These are phyloP conservation scores for Pseudomyrmex flavicornis DNA, from an alignment of 1,140 invertebrate species.

Conservation along the genomic window DNA sequence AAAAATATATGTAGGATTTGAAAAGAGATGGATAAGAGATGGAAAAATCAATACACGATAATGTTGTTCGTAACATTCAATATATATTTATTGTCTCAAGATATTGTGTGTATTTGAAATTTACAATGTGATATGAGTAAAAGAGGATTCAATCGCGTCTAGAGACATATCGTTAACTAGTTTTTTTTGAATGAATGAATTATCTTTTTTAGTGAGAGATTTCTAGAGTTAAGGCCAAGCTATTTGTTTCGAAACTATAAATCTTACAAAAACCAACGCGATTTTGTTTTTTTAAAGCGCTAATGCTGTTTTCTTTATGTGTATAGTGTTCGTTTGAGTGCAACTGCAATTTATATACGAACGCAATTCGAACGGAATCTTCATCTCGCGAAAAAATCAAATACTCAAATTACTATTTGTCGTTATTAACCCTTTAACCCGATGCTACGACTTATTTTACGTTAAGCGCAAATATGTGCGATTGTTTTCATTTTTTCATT, in stretches of 20 bases:
- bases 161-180: slow-evolving; percentile 10
- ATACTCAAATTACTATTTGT: neutral
- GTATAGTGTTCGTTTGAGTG: neutral
- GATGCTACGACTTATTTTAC: neutral
- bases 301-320: neutral
- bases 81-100: slow-evolving; percentile 67
- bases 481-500: neutral
- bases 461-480: neutral
- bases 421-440: slow-evolving; percentile 41
- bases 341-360: slow-evolving; percentile 17
- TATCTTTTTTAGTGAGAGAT: slow-evolving; percentile 14
- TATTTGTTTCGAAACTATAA: slow-evolving; percentile 13
- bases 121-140: slow-evolving; percentile 39
- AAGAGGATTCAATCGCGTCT: slow-evolving; percentile 27
- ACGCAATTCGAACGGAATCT: slow-evolving; percentile 7
- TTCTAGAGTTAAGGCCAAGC: slow-evolving; percentile 38
- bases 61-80: slow-evolving; percentile 53
- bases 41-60: neutral
- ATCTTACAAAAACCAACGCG: neutral
- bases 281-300: slow-evolving; percentile 13
- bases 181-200: slow-evolving; percentile 11
- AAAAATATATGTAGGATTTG: neutral
- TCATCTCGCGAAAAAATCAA: neutral
- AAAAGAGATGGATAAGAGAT: neutral
- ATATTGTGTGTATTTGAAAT: slow-evolving; percentile 60